Evolutionary conservation across 1,140 invertebrate species (phyloP).

Genomic region (Pachypsylla venusta): DNA sequence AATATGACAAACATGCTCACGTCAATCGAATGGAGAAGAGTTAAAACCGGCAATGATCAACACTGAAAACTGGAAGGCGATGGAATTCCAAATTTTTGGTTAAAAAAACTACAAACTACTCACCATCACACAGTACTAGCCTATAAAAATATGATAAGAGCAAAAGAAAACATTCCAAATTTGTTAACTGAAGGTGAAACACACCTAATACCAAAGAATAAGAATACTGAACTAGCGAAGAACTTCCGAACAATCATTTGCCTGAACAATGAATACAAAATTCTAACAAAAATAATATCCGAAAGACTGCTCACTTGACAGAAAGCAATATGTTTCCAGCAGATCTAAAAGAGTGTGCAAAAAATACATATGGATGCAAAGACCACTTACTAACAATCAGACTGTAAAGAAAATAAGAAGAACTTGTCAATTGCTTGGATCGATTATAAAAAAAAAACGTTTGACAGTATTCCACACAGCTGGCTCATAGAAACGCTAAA

Average conservation of each 20-base stretch:
- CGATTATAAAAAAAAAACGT: constrained; percentile 9
- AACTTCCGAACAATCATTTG: background rate
- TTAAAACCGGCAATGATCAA: background rate
- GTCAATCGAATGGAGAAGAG: background rate
- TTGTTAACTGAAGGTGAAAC: background rate
- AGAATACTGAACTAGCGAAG: background rate
- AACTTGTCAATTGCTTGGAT: background rate
- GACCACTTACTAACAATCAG: background rate
- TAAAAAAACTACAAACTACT: background rate
- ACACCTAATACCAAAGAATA: background rate
- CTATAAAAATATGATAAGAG: background rate
- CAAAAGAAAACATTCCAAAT: background rate
- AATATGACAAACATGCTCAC: background rate
- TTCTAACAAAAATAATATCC: background rate
- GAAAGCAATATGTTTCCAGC: background rate
- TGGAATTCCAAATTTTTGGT: background rate
- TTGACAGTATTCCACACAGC: background rate
- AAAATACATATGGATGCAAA: constrained; percentile 4
- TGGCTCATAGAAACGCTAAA: background rate
- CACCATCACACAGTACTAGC: background rate
- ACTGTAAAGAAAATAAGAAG: background rate
- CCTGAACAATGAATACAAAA: background rate
- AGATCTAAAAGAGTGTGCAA: constrained; percentile 7
- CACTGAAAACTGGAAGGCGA: background rate
- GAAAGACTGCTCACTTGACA: background rate